These are phyloP conservation scores for Hephaestus fuliginosus DNA, from an alignment of 2,797 vertebrate genomes.

Conservation along the genomic window DNA sequence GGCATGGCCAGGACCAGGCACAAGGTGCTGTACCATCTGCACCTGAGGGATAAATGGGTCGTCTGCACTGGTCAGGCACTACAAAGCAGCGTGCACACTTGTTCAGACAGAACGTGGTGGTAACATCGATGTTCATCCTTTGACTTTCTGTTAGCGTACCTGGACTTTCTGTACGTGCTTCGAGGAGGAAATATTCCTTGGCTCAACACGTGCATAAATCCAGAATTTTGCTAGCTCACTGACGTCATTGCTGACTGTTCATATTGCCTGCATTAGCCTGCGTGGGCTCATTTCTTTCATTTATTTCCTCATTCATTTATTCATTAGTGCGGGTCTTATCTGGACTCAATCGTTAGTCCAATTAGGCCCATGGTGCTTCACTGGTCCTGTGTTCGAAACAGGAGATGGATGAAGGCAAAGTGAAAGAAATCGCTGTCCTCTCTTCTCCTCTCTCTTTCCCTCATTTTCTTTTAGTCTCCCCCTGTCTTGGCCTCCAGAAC, in stretches of 20 bases:
- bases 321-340: constrained; percentile 77
- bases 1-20: constrained; percentile 68
- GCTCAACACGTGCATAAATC: constrained; percentile 25
- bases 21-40: constrained; percentile 79
- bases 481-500: constrained; percentile 58
- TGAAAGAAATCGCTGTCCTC: constrained; percentile 60
- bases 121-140: constrained; percentile 42
- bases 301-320: constrained; percentile 80
- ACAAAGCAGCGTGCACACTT: constrained; percentile 57
- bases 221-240: constrained; percentile 13
- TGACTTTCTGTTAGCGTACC: constrained; percentile 48
- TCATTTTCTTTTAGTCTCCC: constrained; percentile 52
- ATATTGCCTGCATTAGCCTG: constrained; percentile 45
- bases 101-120: constrained; percentile 35
- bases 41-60: constrained; percentile 73
- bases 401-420: constrained; percentile 71
- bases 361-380: constrained; percentile 71
- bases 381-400: constrained; percentile 63
- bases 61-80: constrained; percentile 58
- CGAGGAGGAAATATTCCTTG: not conserved
- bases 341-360: constrained; percentile 73
- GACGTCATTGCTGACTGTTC: constrained; percentile 39
- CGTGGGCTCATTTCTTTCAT: constrained; percentile 64
- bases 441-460: constrained; percentile 34
- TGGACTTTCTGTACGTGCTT: constrained; percentile 26